Conservation (phyloP, 2,797 vertebrate genomes). For the Pteronotus mesoamericanus region DNA sequence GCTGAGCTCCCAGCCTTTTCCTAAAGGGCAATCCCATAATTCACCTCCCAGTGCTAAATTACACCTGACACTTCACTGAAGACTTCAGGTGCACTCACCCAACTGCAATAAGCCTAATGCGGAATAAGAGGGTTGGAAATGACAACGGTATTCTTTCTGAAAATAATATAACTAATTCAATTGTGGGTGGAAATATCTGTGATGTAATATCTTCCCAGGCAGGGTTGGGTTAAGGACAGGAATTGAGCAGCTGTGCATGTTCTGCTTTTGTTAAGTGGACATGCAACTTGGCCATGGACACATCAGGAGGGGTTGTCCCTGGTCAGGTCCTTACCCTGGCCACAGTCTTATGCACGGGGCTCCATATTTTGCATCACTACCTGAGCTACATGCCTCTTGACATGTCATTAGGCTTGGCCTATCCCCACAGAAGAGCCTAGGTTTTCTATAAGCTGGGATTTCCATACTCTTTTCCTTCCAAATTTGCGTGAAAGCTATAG, state of each 20-base stretch:
- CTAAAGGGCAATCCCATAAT: conserved; percentile 79
- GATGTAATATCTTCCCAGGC: neutral
- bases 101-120: conserved; percentile 51
- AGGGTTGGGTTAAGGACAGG: neutral
- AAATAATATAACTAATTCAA: conserved; percentile 40
- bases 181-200: conserved; percentile 28
- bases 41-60: conserved; percentile 76
- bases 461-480: neutral
- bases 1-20: conserved; percentile 74
- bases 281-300: neutral
- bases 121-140: conserved; percentile 25
- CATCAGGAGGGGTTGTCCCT: neutral
- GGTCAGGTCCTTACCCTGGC: neutral
- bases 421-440: neutral
- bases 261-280: conserved; percentile 17
- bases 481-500: neutral
- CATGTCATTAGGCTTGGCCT: neutral
- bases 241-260: neutral
- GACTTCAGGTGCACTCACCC: conserved; percentile 60
- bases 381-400: neutral
- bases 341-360: neutral
- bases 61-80: conserved; percentile 67
- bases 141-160: conserved; percentile 11
- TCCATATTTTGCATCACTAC: neutral
- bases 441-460: neutral